These are phyloP conservation scores for Trachelus tabidus DNA, from an alignment of 2,888 invertebrate species.

Conservation along the genomic window DNA sequence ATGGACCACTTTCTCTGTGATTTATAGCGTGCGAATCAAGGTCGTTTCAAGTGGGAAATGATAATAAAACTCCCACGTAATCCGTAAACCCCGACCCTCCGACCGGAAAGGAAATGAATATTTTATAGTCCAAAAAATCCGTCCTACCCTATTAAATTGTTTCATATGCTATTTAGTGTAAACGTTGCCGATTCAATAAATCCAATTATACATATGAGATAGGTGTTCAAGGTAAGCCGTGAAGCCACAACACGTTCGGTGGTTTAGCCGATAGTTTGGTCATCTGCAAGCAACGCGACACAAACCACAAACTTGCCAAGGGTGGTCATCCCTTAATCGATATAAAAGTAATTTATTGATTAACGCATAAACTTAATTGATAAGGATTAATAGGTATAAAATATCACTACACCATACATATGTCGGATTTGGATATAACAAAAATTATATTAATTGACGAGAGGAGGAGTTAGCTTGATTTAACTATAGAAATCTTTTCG, in stretches of 20 bases:
- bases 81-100: background rate
- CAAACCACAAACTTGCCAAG: constrained; percentile 33
- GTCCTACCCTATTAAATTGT: background rate
- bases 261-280: constrained; percentile 32
- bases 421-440: background rate
- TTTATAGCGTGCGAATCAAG: background rate
- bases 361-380: background rate
- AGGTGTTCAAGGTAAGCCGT: background rate
- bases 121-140: background rate
- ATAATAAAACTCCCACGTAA: background rate
- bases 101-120: background rate
- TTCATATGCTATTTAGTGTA: background rate
- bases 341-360: background rate
- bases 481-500: background rate
- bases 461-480: background rate
- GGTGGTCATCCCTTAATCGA: background rate
- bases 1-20: background rate
- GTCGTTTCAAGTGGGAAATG: background rate
- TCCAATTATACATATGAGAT: background rate
- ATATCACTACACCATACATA: background rate
- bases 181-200: background rate
- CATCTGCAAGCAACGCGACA: constrained; percentile 38
- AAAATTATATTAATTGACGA: too few species aligned
- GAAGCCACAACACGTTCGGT: constrained; percentile 27
- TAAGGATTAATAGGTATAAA: background rate